Evolutionary conservation across 2,113 vertebrate species (phyloP).

Genomic region (Ceyx cyanopectus): DNA sequence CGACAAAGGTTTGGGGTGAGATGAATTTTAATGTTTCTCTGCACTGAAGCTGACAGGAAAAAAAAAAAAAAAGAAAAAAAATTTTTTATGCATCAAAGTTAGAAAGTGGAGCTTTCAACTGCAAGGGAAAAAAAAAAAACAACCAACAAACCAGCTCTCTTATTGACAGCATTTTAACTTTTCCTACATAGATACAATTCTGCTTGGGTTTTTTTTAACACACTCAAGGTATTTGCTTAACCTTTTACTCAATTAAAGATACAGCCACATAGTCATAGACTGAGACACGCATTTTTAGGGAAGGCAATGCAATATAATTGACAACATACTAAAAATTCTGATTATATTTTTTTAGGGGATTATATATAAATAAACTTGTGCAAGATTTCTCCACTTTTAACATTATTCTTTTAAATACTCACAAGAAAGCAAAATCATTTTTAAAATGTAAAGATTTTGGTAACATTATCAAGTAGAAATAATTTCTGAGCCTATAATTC

Average conservation of each 20-base stretch:
- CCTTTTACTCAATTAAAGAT: not conserved
- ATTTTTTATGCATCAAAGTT: conserved; percentile 69
- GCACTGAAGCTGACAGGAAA: conserved; percentile 74
- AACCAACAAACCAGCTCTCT: conserved; percentile 24
- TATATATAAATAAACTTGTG: not conserved
- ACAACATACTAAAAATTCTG: not conserved
- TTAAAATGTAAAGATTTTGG: not conserved
- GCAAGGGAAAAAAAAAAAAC: conserved; percentile 32
- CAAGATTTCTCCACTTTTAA: not conserved
- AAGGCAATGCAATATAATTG: not conserved
- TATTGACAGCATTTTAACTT: conserved; percentile 67
- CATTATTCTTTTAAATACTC: not conserved
- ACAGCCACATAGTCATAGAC: not conserved
- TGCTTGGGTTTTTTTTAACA: not conserved
- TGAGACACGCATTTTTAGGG: not conserved
- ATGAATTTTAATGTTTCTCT: conserved; percentile 80
- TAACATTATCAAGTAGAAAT: not conserved
- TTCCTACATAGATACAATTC: conserved; percentile 14
- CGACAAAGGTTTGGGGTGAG: conserved; percentile 74
- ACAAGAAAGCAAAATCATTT: not conserved
- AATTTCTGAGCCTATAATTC: not conserved
- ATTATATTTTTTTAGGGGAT: not conserved
- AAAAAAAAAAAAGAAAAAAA: not conserved
- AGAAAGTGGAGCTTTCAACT: conserved; percentile 64
- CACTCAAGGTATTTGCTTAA: not conserved